A percentile compares a stretch with the other conserved stretches of the same genome.
phyloP scores from a whole-genome alignment of 1,140 invertebrate genomes.

The Cotesia vestalis region DNA sequence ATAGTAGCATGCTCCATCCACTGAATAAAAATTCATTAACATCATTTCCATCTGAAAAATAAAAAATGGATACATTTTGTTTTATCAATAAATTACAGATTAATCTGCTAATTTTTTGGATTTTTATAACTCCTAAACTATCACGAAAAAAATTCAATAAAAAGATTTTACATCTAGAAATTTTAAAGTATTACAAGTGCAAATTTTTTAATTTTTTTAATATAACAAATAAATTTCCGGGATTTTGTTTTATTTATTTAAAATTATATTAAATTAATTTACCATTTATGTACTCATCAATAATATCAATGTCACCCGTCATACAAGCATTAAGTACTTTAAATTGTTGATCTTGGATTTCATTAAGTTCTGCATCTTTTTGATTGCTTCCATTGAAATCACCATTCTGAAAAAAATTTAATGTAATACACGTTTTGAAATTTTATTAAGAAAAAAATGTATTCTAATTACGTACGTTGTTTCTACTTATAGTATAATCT shows the following conservation, averaged over 20 bases:
- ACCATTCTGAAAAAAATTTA: background rate
- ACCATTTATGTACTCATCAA: constrained; percentile 51
- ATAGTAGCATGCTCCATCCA: constrained; percentile 58
- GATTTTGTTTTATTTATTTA: constrained; percentile 18
- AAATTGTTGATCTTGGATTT: constrained; percentile 28
- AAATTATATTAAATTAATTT: constrained; percentile 34
- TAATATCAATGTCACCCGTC: constrained; percentile 38
- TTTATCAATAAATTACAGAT: background rate
- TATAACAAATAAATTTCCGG: background rate
- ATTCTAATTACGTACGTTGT: background rate
- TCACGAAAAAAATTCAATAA: no score
- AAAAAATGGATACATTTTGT: constrained; percentile 23
- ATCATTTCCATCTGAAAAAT: constrained; percentile 43
- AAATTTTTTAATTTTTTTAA: constrained; percentile 16
- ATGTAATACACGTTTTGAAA: background rate
- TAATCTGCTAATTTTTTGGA: background rate
- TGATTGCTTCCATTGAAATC: background rate
- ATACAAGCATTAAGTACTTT: constrained; percentile 50
- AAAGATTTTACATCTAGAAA: no score
- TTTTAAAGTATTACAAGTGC: background rate
- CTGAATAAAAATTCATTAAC: constrained; percentile 49
- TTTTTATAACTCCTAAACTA: background rate
- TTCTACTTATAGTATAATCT: background rate
- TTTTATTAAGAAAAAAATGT: background rate
- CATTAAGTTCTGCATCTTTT: background rate